Base-by-base conservation (phyloP, 2,113 vertebrate species). In the Phoxinus phoxinus region DNA sequence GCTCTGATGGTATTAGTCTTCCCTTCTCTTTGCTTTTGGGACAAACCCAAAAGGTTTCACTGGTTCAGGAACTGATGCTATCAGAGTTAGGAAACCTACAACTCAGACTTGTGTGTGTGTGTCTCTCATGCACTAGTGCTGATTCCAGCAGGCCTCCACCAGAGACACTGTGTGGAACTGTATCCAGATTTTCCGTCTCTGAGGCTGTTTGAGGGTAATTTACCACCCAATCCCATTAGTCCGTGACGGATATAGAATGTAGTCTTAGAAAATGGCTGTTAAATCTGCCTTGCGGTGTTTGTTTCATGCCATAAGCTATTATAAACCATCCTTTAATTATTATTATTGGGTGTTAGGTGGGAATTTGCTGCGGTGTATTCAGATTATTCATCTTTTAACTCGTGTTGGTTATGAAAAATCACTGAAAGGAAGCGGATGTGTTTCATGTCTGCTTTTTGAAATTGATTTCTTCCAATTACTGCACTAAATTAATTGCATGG, bases 211-310 rank as follows among this genome's bases (percentile, higher is more conserved):
- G 56, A 76, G 86, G 85, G 86, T 85, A 87, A 88, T 86, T 90
- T 87, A 84, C 86, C 72, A 83, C 73, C 59, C 73, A 87, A 87
- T 89, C 89, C 90, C 78, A 88, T 90, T 88, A 88, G 85, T 12
- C 77, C 72, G 84, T 91, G 88, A 91, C 88, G 69, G 85, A 84
- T 87, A 79, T 67, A 86, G 85, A 88, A 83, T 85, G 81, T 73
- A 84, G 69, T 82, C 85, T 85, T 85, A 80, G 35, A 88, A 82
- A 90, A 86, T 72, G 56, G 48, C 69, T 86, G 85, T 86, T 86
- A 85, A 89, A 87, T 85, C 35, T 76, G 83, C 81, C 83, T 87
- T 61, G 82, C 61, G 19, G 83, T 85, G 83, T 85, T 81, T 88
- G 83, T 84, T 87, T 85, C 65, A 35, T 73, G 56, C 86, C 83